phyloP scores from a whole-genome alignment of 2,888 invertebrate species.

The Dioctria linearis region DNA sequence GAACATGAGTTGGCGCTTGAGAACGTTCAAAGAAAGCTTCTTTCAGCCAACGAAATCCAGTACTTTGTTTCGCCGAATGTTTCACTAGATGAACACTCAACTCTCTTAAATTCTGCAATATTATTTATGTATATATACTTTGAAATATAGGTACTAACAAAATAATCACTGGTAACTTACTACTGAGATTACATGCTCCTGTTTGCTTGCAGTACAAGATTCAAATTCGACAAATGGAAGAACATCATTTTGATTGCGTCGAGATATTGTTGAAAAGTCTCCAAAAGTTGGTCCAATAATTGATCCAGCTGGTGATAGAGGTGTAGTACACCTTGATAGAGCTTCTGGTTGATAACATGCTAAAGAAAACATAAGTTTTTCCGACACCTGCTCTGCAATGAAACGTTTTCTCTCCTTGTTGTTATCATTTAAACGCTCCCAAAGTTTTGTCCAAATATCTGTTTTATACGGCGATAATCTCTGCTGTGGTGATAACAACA shows the following conservation, averaged over 20 bases:
- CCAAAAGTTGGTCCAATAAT: constrained; percentile 72
- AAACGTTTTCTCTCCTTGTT: constrained; percentile 77
- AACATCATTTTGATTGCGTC: constrained; percentile 72
- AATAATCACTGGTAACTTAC: constrained; percentile 70
- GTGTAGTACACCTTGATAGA: constrained; percentile 86
- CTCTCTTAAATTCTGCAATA: constrained; percentile 83
- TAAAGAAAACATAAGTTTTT: constrained; percentile 84
- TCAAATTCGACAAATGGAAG: constrained; percentile 88
- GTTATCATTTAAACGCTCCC: constrained; percentile 79
- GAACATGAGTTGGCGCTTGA: constrained; percentile 81
- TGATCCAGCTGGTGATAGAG: constrained; percentile 82
- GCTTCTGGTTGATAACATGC: constrained; percentile 91
- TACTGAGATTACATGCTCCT: constrained; percentile 90
- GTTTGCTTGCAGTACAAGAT: constrained; percentile 89
- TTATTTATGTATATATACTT: not conserved
- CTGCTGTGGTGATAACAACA: constrained; percentile 87
- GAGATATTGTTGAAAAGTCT: constrained; percentile 69
- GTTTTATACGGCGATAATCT: constrained; percentile 85
- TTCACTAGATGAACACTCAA: constrained; percentile 87
- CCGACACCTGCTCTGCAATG: constrained; percentile 80
- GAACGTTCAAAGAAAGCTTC: constrained; percentile 71
- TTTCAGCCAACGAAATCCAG: constrained; percentile 71
- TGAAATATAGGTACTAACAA: not conserved
- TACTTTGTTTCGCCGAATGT: constrained; percentile 72
- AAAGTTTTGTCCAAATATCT: constrained; percentile 87